phyloP scores from a whole-genome alignment of 2,797 vertebrate species.

The Zalophus californianus region DNA sequence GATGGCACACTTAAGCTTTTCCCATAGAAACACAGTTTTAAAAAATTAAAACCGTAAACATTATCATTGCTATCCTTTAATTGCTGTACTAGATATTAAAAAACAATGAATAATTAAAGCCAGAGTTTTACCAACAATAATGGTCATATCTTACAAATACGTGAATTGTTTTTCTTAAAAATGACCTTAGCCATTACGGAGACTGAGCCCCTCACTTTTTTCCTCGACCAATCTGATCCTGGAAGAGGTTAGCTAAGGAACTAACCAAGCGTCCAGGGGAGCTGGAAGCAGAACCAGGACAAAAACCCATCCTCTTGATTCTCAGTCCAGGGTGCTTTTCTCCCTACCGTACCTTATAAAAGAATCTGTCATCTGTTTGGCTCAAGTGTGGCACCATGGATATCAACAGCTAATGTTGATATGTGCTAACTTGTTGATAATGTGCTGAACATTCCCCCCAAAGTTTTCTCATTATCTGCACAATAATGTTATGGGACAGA shows the following conservation, averaged over 20 bases:
- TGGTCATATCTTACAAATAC: background rate
- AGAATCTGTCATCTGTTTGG: background rate
- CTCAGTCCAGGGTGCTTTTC: background rate
- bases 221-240: rapidly evolving
- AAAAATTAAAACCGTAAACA: constrained; percentile 37
- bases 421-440: no score
- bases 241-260: background rate
- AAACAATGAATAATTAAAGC: constrained; percentile 35
- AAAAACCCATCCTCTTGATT: no score
- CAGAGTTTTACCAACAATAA: background rate
- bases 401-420: background rate
- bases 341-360: background rate
- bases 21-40: background rate
- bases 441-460: background rate
- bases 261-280: background rate
- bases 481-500: background rate
- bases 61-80: background rate
- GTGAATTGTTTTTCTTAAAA: background rate
- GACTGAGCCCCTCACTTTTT: background rate
- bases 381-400: background rate
- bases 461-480: background rate
- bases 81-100: background rate
- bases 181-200: background rate
- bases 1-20: background rate
- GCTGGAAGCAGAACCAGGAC: background rate